Base-by-base conservation (phyloP, 2,797 vertebrate species). In the Mionectes olivaceus region DNA sequence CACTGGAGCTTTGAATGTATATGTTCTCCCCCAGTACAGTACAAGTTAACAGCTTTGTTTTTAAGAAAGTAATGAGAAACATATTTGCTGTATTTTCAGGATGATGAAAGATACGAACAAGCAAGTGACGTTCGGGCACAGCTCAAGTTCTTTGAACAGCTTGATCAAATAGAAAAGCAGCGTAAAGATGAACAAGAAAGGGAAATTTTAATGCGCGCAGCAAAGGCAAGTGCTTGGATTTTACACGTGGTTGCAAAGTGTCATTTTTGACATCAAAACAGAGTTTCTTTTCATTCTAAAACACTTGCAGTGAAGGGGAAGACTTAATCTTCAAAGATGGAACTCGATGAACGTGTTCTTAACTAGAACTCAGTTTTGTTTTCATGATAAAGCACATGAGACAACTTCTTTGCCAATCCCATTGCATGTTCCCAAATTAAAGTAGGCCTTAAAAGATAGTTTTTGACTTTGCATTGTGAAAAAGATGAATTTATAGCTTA, bases 121-220 rank as follows among this genome's bases (percentile, higher is more conserved):
- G 97, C 97, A 21, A 98, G 98, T 61, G 98, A 99, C 8, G 99
- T 99, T 76, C 98, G 99, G 94, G 95, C 98, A 10, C 99, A 99
- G 97, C 98, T 99, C 46, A 99, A 98, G 90, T 99, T 99, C 96
- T 99, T 99, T 67, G 99, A 99, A 97, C 99, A 99, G 97, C 98
- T 99, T 69, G 99, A 99, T 97, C 99, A 99, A 96, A 98, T 99
- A 95, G 99, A 99, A 91, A 99, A 99, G 88, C 99, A 99, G 93
- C 98, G 98, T 79, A 99, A 99, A 94, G 99, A 99, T 5, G 99
- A 99, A 87, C 98, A 99, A 98, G 99, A 99, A 97, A 97, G 99
- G 79, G 99, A 99, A 96, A 99, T 99, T 96, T 98, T 99, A 84
- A 98, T 99, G 97, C 99, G 99, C 19, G 99, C 99, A 11, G 99